A percentile compares a stretch with the other conserved stretches of the same genome.
These are phyloP conservation scores for Sceloporus undulatus DNA, from an alignment of 2,113 vertebrate species.

Conservation along the genomic window DNA sequence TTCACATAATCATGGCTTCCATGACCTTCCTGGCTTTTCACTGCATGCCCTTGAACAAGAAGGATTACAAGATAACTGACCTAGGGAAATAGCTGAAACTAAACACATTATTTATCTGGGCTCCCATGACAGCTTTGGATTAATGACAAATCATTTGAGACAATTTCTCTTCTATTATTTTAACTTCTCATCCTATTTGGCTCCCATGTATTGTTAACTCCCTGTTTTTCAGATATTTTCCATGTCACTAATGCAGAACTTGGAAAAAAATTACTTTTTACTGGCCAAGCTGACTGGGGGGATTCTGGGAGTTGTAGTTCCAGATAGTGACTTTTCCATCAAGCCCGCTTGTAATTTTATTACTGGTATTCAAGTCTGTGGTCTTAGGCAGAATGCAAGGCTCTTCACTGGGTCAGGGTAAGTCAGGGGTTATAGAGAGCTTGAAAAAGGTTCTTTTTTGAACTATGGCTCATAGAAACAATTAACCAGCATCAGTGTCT, in stretches of 20 bases:
- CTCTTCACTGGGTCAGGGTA: too few relatives aligned
- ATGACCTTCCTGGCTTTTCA: slow-evolving; percentile 37
- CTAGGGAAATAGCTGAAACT: slow-evolving; percentile 55
- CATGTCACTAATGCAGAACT: not conserved
- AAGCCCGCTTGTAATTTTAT: too few relatives aligned
- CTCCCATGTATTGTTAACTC: slow-evolving; percentile 49
- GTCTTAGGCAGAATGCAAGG: too few relatives aligned
- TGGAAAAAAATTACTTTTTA: too few relatives aligned
- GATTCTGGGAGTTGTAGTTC: not conserved
- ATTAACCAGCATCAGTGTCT: too few relatives aligned
- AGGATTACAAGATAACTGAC: slow-evolving; percentile 18
- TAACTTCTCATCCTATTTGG: slow-evolving; percentile 41
- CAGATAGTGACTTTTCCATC: too few relatives aligned
- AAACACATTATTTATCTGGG: slow-evolving; percentile 46
- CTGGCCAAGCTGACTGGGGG: not conserved
- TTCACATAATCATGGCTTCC: slow-evolving; percentile 44
- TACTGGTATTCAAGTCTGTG: too few relatives aligned
- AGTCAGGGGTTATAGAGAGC: too few relatives aligned
- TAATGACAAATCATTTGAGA: slow-evolving; percentile 43
- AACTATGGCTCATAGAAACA: too few relatives aligned
- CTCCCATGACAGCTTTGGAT: slow-evolving; percentile 39
- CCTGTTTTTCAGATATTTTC: slow-evolving; percentile 17
- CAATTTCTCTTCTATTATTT: slow-evolving; percentile 37
- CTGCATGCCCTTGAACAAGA: slow-evolving; percentile 20
- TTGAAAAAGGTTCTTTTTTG: too few relatives aligned